A percentile compares a stretch with the other conserved stretches of the same genome.
Conservation (phyloP, 2,888 invertebrate genomes). For the Agrotis exclamationis region DNA sequence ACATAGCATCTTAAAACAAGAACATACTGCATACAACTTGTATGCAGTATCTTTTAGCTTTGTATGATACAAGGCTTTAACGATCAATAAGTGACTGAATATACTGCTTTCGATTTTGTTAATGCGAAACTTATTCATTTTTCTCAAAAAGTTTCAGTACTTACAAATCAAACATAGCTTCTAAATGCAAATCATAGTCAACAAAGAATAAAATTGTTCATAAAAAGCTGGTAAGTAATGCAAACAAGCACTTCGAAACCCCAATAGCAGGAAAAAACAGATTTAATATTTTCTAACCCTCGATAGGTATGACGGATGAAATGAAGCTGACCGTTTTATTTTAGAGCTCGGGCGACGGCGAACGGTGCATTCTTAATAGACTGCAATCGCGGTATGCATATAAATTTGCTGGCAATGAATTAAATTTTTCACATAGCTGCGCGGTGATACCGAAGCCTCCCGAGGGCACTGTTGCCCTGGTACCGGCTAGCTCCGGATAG, state of each 20-base stretch:
- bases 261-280: conserved; percentile 19
- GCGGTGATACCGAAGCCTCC: conserved; percentile 70
- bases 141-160: neutral
- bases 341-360: conserved; percentile 72
- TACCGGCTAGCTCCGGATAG: conserved; percentile 58
- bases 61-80: too few species aligned
- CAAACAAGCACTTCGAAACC: conserved; percentile 28
- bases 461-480: conserved; percentile 61
- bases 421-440: conserved; percentile 84
- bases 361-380: conserved; percentile 85
- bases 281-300: conserved; percentile 54
- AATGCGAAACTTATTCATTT: neutral
- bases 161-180: neutral
- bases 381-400: conserved; percentile 86
- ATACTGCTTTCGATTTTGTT: neutral
- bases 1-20: neutral
- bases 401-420: conserved; percentile 83
- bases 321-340: conserved; percentile 80
- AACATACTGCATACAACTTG: neutral
- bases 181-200: conserved; percentile 11
- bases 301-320: conserved; percentile 69
- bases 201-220: neutral
- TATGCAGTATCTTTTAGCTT: too few species aligned
- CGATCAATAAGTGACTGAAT: neutral
- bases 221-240: conserved; percentile 25